Base-by-base conservation (phyloP, 64 coral and sea anemone species). In the Dendrophyllia cribrosa region DNA sequence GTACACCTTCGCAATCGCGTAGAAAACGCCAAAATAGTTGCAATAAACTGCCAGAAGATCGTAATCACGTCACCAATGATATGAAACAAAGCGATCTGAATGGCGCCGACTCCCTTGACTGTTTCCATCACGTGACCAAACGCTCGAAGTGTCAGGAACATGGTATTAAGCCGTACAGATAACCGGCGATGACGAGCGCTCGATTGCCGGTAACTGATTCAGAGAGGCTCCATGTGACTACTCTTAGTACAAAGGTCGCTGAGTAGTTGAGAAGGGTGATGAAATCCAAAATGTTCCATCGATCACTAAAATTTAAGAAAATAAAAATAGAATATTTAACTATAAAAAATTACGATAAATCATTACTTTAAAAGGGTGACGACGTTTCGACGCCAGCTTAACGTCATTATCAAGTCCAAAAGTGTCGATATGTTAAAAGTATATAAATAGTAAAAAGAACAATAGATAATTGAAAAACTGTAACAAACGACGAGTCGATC, bases 101-200 rank as follows among this genome's bases (percentile, higher is more conserved):
- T 70, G 26, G 67, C 20, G 20, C 67, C 67, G 19, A 43, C 15
- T 7, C 20, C 20, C 26, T 70, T 70, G 20, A 70, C 2, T n/a
- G 67, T 23, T 70, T 70, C 67, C 67, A 70, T 70, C 20, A 70
- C 26, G 67, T 70, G 67, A 43, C 67, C 67, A 70, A 70, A 70
- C 12, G 26, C 67, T 43, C 67, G 20, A 70, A 70, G 67, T 70
- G 20, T 70, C 7, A 56, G 53, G 53, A 56, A 56, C 53, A 56
- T 56, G 53, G 53, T 56, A 12, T 56, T 56, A 6, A 70, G 67
- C 67, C 67, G 19, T 70, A 70, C 20, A 70, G 67, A 43, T 70
- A 70, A 4, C 3, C 67, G 8, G 67, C 67, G 26, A 70, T 43
- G 8, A 43, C 67, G 20, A 70, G 26, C 11, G 26, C 20, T n/a